phyloP scores from a whole-genome alignment of 2,888 invertebrate species.

The Palloptera scutellata region DNA sequence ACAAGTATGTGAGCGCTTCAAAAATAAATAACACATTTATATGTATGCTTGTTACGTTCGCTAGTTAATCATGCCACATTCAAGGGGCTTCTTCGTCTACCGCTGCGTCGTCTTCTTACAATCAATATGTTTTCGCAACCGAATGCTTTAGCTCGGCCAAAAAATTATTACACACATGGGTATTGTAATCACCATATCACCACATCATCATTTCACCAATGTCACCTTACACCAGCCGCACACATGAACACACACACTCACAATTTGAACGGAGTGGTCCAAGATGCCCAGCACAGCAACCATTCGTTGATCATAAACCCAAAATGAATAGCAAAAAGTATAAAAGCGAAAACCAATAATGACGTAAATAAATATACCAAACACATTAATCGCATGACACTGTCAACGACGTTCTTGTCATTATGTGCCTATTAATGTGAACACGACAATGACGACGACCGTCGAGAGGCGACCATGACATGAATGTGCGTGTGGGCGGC shows the following conservation, averaged over 20 bases:
- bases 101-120: too few relatives aligned
- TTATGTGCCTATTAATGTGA: constrained; percentile 20
- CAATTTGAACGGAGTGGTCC: not conserved
- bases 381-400: constrained; percentile 30
- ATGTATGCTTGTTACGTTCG: too few relatives aligned
- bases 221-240: not conserved
- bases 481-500: not conserved
- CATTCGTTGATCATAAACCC: not conserved
- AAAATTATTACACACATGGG: constrained; percentile 28
- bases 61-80: too few relatives aligned
- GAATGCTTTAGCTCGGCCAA: not conserved
- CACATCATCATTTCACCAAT: not conserved
- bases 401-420: constrained; percentile 16
- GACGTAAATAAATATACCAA: constrained; percentile 25
- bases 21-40: too few relatives aligned
- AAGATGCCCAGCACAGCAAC: too few relatives aligned
- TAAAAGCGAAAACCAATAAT: constrained; percentile 13
- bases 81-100: not conserved
- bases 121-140: not conserved
- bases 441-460: not conserved
- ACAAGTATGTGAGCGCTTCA: too few relatives aligned
- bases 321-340: constrained; percentile 19
- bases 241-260: too few relatives aligned
- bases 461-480: constrained; percentile 5
- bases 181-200: constrained; percentile 30